Conservation (phyloP, 2,797 vertebrate genomes). For the Pseudomugil gertrudae region DNA sequence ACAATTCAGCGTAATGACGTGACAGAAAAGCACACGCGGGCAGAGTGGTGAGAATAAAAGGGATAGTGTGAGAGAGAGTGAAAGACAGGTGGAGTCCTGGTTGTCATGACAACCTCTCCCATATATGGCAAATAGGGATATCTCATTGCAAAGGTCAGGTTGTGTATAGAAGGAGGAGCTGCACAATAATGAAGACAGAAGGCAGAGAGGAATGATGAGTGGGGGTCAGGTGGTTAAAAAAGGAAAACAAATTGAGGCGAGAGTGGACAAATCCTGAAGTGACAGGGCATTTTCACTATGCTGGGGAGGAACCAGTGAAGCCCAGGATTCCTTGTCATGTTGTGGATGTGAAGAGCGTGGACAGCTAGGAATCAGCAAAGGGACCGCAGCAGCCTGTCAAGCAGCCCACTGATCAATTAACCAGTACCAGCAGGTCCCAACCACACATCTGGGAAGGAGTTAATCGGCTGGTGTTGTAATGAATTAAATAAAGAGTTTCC, state of each 20-base stretch:
- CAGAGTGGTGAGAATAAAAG: conserved; percentile 23
- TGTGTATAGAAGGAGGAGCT: conserved; percentile 60
- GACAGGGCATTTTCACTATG: conserved; percentile 59
- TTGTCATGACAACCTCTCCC: conserved; percentile 86
- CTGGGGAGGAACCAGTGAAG: conserved; percentile 34
- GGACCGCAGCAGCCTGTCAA: conserved; percentile 61
- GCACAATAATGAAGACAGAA: conserved; percentile 33
- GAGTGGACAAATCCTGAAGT: conserved; percentile 44
- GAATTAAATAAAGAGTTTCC: conserved; percentile 85
- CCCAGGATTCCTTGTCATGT: conserved; percentile 60
- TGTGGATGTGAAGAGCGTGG: conserved; percentile 53
- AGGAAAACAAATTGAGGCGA: neutral
- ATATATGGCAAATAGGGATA: conserved; percentile 80
- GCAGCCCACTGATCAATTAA: conserved; percentile 75
- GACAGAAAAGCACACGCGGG: conserved; percentile 38
- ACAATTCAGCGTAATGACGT: conserved; percentile 31
- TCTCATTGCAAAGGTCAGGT: conserved; percentile 86
- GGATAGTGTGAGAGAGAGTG: conserved; percentile 27
- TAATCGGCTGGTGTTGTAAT: conserved; percentile 83
- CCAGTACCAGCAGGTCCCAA: conserved; percentile 70
- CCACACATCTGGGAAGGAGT: conserved; percentile 76
- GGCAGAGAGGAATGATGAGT: conserved; percentile 15
- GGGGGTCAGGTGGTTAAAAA: conserved; percentile 2
- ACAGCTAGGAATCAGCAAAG: conserved; percentile 29
- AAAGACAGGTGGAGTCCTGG: conserved; percentile 91